phyloP scores from a whole-genome alignment of 1,140 invertebrate species.

The Atta cephalotes region DNA sequence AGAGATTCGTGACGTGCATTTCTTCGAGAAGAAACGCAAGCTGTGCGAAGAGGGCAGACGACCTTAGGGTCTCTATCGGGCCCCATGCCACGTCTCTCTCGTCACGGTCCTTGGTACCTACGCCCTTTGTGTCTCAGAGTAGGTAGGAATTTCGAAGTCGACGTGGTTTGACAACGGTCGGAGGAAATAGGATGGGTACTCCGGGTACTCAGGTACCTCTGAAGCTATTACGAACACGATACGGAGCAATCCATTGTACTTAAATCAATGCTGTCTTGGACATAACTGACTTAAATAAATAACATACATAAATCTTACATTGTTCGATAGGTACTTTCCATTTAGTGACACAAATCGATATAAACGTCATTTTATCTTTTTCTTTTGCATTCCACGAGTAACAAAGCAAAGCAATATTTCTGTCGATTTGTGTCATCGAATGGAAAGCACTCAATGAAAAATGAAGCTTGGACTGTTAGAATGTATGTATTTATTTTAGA shows the following conservation, averaged over 20 bases:
- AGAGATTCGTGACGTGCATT: slow-evolving; percentile 68
- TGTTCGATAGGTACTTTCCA: no score
- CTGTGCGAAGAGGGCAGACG: slow-evolving; percentile 60
- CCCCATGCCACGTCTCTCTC: slow-evolving; percentile 32
- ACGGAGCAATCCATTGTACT: not conserved
- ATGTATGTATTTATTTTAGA: not conserved
- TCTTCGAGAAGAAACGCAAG: slow-evolving; percentile 45
- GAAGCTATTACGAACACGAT: not conserved
- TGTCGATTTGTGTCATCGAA: no score
- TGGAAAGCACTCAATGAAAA: not conserved
- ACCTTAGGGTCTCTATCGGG: slow-evolving; percentile 56
- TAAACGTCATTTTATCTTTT: no score
- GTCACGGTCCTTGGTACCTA: slow-evolving; percentile 54
- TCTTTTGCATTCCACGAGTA: no score
- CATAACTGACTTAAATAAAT: no score
- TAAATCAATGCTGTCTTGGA: no score
- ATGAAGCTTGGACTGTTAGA: not conserved
- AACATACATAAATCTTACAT: not conserved
- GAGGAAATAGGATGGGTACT: slow-evolving; percentile 16
- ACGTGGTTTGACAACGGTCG: slow-evolving; percentile 67
- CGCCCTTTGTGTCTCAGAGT: slow-evolving; percentile 55
- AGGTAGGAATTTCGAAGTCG: slow-evolving; percentile 72
- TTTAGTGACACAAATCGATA: no score
- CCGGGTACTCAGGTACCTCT: slow-evolving; percentile 20
- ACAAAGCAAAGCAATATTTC: no score